Percentiles rank a stretch among this genome's conserved stretches.
Conservation (phyloP, 2,888 invertebrate species). For the Cerceris rybyensis region DNA sequence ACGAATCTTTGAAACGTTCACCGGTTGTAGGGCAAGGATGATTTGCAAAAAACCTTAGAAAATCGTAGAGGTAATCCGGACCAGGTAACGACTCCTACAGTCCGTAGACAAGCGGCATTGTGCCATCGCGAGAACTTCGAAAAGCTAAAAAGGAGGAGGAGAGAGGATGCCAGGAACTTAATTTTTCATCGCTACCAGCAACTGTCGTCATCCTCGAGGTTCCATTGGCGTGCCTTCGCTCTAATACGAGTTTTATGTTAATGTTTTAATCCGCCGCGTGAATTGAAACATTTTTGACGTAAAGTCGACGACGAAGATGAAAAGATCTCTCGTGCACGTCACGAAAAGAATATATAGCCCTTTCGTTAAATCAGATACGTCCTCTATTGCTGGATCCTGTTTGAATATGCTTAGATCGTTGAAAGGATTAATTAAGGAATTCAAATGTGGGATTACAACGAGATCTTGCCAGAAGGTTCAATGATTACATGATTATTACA, state of each 20-base stretch:
- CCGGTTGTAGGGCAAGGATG: conserved; percentile 57
- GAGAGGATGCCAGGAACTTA: conserved; percentile 52
- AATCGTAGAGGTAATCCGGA: conserved; percentile 51
- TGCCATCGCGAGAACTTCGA: conserved; percentile 52
- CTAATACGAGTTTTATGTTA: conserved; percentile 74
- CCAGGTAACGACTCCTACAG: conserved; percentile 60
- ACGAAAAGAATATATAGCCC: conserved; percentile 7
- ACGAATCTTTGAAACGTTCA: conserved; percentile 10
- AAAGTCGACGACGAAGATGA: conserved; percentile 21
- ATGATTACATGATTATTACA: too few species aligned
- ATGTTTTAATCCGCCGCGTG: conserved; percentile 75
- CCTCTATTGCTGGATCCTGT: conserved; percentile 35
- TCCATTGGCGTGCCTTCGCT: conserved; percentile 27
- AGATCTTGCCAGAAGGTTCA: not conserved
- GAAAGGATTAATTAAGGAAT: conserved; percentile 57
- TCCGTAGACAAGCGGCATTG: conserved; percentile 55
- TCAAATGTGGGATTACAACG: conserved; percentile 16
- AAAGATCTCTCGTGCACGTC: not conserved
- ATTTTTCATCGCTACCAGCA: conserved; percentile 74
- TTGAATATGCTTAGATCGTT: too few species aligned
- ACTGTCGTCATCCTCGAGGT: conserved; percentile 45
- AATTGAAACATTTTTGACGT: conserved; percentile 69
- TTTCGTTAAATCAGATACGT: not conserved
- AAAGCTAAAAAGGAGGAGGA: conserved; percentile 49
- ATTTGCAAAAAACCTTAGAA: conserved; percentile 68